Evolutionary conservation across 92 coral and sea anemone genomes (phyloP).

Genomic region (Montipora capitata): DNA sequence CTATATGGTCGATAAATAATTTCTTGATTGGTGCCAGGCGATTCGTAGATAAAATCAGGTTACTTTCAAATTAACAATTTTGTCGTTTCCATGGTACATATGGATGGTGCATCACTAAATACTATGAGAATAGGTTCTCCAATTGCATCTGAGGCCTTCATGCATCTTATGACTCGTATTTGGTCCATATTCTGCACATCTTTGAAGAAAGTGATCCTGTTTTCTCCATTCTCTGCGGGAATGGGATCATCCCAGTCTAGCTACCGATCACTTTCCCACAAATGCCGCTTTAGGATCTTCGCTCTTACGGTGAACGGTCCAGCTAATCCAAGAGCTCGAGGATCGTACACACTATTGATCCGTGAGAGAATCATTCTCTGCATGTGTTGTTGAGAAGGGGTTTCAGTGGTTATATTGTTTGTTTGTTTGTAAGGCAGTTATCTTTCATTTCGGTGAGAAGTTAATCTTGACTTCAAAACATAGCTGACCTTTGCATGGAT

Average conservation of each 20-base stretch:
- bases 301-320: slow-evolving; percentile 73
- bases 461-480: slow-evolving; percentile 69
- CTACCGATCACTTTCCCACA: slow-evolving; percentile 61
- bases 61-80: slow-evolving; percentile 62
- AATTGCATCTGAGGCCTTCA: slow-evolving; percentile 39
- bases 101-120: slow-evolving; percentile 77
- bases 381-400: slow-evolving; percentile 64
- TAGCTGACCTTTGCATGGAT: slow-evolving; percentile 54
- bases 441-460: slow-evolving; percentile 66
- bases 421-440: slow-evolving; percentile 34
- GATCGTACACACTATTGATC: slow-evolving; percentile 78
- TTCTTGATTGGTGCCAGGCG: neutral
- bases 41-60: slow-evolving; percentile 77
- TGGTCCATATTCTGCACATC: slow-evolving; percentile 60
- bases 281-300: slow-evolving; percentile 74
- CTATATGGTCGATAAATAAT: too few species aligned
- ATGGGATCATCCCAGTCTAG: slow-evolving; percentile 79
- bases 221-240: slow-evolving; percentile 38
- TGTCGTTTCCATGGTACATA: slow-evolving; percentile 74
- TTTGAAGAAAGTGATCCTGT: slow-evolving; percentile 67
- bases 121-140: slow-evolving; percentile 74
- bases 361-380: slow-evolving; percentile 75
- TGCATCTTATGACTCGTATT: slow-evolving; percentile 50
- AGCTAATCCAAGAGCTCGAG: slow-evolving; percentile 66
- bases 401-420: slow-evolving; percentile 40